phyloP scores from a whole-genome alignment of 2,797 vertebrate species.

The Brachymystax lenok region DNA sequence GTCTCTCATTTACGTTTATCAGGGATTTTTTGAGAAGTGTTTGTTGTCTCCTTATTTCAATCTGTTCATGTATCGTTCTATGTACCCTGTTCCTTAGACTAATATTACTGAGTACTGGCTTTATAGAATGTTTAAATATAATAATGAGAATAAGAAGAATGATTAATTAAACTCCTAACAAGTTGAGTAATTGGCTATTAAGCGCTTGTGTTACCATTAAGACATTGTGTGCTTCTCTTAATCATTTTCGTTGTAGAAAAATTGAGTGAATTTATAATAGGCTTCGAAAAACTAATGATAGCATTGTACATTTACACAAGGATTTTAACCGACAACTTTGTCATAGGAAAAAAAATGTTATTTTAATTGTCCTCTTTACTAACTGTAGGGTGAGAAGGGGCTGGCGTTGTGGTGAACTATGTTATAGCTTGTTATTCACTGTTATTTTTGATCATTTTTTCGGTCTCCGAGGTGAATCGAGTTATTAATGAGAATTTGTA shows the following conservation, averaged over 20 bases:
- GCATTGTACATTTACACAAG: slow-evolving; percentile 96
- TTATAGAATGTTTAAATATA: slow-evolving; percentile 97
- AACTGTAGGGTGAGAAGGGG: slow-evolving; percentile 97
- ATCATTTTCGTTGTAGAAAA: slow-evolving; percentile 99
- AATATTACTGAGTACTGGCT: slow-evolving; percentile 97
- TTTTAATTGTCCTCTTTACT: slow-evolving; percentile 99
- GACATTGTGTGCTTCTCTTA: slow-evolving; percentile 99
- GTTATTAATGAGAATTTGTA: slow-evolving; percentile 99
- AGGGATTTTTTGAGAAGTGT: slow-evolving; percentile 68
- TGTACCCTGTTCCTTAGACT: slow-evolving; percentile 94
- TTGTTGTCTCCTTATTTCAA: slow-evolving; percentile 84
- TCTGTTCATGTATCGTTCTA: slow-evolving; percentile 90
- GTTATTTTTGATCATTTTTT: slow-evolving; percentile 99
- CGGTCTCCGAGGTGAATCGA: slow-evolving; percentile 99
- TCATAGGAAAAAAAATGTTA: slow-evolving; percentile 99
- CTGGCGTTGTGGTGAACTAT: slow-evolving; percentile 97
- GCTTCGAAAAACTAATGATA: slow-evolving; percentile 97
- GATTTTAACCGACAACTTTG: slow-evolving; percentile 96
- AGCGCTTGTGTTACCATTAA: slow-evolving; percentile 98
- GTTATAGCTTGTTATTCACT: slow-evolving; percentile 99
- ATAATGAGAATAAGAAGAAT: slow-evolving; percentile 83
- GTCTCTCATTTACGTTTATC: slow-evolving; percentile 64
- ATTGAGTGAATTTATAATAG: slow-evolving; percentile 99
- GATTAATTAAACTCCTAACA: slow-evolving; percentile 94
- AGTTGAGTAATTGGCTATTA: slow-evolving; percentile 94